Conservation (phyloP, 1,140 invertebrate species). For the Nephotettix cincticeps region DNA sequence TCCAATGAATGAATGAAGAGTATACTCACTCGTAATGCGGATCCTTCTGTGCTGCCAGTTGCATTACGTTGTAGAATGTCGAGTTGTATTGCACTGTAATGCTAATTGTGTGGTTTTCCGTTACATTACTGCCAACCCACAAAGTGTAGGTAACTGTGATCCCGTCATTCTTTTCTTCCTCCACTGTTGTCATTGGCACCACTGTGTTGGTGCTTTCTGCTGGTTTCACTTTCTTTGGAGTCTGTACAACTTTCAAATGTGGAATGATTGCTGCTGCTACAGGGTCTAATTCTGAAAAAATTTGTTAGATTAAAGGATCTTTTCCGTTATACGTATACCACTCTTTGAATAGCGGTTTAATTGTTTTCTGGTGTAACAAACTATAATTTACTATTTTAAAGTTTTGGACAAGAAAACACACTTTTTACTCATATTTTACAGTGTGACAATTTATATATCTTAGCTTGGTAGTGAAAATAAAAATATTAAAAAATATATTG, state of each 20-base stretch:
- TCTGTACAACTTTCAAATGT: neutral
- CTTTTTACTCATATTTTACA: too few species aligned
- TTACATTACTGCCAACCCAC: conserved; percentile 82
- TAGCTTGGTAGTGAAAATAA: too few species aligned
- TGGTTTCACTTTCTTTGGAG: neutral
- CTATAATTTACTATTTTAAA: too few species aligned
- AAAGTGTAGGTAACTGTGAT: conserved; percentile 80
- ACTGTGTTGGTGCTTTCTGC: neutral
- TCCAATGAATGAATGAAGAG: too few species aligned
- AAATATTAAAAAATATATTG: too few species aligned
- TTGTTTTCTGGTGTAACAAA: too few species aligned
- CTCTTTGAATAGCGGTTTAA: too few species aligned
- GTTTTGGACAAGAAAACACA: too few species aligned
- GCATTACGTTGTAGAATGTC: conserved; percentile 84
- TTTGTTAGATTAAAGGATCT: neutral
- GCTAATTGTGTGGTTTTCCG: conserved; percentile 68
- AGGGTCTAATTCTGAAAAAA: conserved; percentile 12
- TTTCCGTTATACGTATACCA: too few species aligned
- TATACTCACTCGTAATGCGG: conserved; percentile 46
- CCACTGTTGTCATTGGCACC: neutral
- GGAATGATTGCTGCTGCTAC: conserved; percentile 24
- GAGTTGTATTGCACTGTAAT: conserved; percentile 68
- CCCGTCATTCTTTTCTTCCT: conserved; percentile 23
- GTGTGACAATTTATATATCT: too few species aligned
- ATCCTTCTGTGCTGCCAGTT: conserved; percentile 75